These are phyloP conservation scores for Gadus macrocephalus DNA, from an alignment of 2,113 vertebrate species.

Conservation along the genomic window DNA sequence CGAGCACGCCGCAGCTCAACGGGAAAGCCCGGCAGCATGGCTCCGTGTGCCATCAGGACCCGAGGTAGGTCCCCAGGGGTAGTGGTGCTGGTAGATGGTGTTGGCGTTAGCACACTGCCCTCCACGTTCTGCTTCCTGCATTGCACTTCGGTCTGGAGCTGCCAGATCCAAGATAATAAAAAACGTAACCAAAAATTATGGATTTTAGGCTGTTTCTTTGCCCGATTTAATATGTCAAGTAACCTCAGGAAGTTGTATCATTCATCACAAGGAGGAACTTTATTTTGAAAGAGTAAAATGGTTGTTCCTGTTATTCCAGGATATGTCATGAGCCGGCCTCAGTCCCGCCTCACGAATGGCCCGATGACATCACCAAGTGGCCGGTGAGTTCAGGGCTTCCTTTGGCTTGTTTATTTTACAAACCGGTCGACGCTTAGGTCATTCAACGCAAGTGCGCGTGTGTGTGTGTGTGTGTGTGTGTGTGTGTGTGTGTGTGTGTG, in stretches of 20 bases:
- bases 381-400: conserved; percentile 76
- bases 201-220: not conserved
- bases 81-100: too few species aligned
- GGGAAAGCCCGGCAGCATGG: conserved; percentile 79
- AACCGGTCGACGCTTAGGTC: too few species aligned
- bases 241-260: not conserved
- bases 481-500: not conserved
- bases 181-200: not conserved
- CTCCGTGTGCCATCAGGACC: conserved; percentile 97
- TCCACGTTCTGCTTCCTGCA: too few species aligned
- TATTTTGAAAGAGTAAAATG: too few species aligned
- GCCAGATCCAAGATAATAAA: too few species aligned
- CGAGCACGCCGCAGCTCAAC: conserved; percentile 80
- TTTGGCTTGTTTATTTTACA: not conserved
- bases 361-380: conserved; percentile 98
- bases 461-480: too few species aligned
- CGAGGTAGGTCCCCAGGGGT: conserved; percentile 72
- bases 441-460: too few species aligned
- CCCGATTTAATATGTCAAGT: not conserved
- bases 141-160: too few species aligned
- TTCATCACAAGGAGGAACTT: too few species aligned
- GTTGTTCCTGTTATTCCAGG: conserved; percentile 60
- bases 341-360: conserved; percentile 90
- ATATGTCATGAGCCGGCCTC: conserved; percentile 95
- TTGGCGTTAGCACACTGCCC: too few species aligned